Conservation (phyloP, 2,888 invertebrate species). For the Chironomus tentans region DNA sequence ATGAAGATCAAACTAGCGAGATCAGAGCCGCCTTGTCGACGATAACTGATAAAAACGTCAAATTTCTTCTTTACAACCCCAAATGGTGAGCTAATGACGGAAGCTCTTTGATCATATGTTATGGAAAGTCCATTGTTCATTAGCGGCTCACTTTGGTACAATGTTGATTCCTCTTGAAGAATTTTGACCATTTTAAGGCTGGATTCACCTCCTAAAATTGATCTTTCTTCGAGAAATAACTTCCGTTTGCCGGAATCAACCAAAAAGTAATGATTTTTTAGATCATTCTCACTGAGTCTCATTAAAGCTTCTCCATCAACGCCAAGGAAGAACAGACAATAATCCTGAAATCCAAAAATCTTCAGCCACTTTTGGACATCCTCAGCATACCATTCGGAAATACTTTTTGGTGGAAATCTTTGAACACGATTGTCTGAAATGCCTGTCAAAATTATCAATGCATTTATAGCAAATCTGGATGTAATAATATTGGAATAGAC, state of each 20-base stretch:
- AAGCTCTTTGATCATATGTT: background rate
- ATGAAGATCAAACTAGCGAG: background rate
- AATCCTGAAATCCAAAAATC: background rate
- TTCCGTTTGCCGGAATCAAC: background rate
- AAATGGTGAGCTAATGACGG: background rate
- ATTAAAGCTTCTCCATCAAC: background rate
- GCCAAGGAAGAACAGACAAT: background rate
- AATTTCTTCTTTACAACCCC: background rate
- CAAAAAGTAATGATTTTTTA: background rate
- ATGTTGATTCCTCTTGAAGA: background rate
- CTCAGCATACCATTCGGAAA: background rate
- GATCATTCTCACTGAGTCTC: background rate
- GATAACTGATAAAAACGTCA: conserved; percentile 1
- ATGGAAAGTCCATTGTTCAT: background rate
- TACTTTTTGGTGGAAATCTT: background rate
- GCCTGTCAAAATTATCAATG: background rate
- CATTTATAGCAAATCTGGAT: background rate
- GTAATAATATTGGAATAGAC: background rate
- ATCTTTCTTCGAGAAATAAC: background rate
- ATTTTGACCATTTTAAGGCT: background rate
- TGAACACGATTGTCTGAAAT: background rate
- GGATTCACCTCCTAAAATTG: background rate
- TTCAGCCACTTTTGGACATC: background rate
- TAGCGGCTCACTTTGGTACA: background rate
- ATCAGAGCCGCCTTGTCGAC: background rate